Evolutionary conservation across 2,888 invertebrate genomes (phyloP).

Genomic region (Nysson spinosus): DNA sequence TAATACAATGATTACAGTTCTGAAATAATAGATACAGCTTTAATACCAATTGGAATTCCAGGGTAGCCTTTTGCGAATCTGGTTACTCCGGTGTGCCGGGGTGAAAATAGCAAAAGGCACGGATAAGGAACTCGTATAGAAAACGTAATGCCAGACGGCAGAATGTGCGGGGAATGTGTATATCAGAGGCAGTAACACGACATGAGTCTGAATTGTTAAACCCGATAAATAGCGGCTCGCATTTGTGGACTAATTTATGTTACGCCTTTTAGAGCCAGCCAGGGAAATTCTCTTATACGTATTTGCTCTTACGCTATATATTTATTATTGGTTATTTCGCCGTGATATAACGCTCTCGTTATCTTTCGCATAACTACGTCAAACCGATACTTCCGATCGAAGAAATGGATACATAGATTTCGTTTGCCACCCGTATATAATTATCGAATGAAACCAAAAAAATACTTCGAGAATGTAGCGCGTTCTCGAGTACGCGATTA

Average conservation of each 20-base stretch:
- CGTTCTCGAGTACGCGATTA: no score
- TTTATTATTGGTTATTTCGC: background rate
- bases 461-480: background rate
- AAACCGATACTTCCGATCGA: background rate
- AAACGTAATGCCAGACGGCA: conserved; percentile 2
- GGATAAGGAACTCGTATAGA: conserved; percentile 10
- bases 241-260: conserved; percentile 13
- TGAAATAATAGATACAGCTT: no score
- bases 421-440: background rate
- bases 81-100: conserved; percentile 2
- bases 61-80: conserved; percentile 15
- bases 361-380: background rate
- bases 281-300: background rate
- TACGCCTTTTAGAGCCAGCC: background rate
- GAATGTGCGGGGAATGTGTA: conserved; percentile 16
- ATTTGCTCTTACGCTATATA: background rate
- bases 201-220: conserved; percentile 23
- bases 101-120: conserved; percentile 3
- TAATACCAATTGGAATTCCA: conserved; percentile 24
- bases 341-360: background rate
- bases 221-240: conserved; percentile 17
- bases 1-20: no score
- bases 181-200: conserved; percentile 4
- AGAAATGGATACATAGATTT: background rate
- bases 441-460: background rate